phyloP scores from a whole-genome alignment of 2,888 invertebrate genomes.

The Melanophora roralis region DNA sequence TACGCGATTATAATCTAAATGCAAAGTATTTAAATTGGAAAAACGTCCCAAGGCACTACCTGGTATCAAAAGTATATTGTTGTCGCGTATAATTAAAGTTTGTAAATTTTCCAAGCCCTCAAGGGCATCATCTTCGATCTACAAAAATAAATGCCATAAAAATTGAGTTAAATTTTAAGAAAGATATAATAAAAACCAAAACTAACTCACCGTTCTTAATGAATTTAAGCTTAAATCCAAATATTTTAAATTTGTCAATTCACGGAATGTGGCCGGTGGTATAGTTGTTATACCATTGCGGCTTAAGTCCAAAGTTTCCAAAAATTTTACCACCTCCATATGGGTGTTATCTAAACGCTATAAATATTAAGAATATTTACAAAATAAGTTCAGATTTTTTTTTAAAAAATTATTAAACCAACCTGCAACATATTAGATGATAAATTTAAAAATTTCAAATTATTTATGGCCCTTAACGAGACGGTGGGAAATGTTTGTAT shows the following conservation, averaged over 20 bases:
- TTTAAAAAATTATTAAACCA: constrained; percentile 66
- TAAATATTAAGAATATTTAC: constrained; percentile 64
- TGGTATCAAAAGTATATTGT: constrained; percentile 91
- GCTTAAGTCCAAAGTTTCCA: constrained; percentile 89
- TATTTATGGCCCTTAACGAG: constrained; percentile 84
- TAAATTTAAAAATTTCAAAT: constrained; percentile 86
- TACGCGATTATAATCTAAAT: constrained; percentile 91
- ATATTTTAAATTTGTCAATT: constrained; percentile 83
- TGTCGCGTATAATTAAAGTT: constrained; percentile 88
- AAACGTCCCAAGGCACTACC: constrained; percentile 89
- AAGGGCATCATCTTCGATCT: constrained; percentile 93
- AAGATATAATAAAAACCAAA: background rate
- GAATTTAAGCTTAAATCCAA: constrained; percentile 92
- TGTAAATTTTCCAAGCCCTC: constrained; percentile 88
- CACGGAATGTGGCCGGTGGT: constrained; percentile 88
- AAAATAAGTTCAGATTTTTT: background rate
- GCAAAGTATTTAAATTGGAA: constrained; percentile 84
- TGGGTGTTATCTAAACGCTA: constrained; percentile 88
- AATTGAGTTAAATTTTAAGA: background rate
- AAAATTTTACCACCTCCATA: constrained; percentile 81
- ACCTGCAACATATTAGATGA: constrained; percentile 92
- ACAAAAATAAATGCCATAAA: constrained; percentile 66
- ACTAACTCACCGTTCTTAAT: constrained; percentile 86
- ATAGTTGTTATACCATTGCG: constrained; percentile 90
- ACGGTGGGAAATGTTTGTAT: constrained; percentile 88